A percentile compares a stretch with the other conserved stretches of the same genome.
Conservation (phyloP, 2,888 invertebrate genomes). For the Eupithecia vulgata region DNA sequence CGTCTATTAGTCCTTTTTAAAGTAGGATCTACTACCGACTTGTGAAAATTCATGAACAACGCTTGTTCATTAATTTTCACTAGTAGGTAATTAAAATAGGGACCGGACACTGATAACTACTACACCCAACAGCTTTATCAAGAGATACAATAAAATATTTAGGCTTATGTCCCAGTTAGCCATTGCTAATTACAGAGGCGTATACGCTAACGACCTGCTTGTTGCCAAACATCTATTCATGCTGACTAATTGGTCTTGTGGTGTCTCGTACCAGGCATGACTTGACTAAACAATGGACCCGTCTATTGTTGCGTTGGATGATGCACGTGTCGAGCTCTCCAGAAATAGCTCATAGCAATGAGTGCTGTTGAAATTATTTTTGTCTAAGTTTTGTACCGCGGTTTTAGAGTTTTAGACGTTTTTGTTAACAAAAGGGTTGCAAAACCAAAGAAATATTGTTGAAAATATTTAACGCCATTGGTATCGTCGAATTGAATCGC, state of each 20-base stretch:
- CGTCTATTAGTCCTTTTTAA: too few relatives aligned
- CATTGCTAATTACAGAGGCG: constrained; percentile 17
- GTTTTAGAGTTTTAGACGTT: neutral
- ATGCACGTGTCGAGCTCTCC: neutral
- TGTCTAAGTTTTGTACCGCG: neutral
- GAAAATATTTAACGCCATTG: too few relatives aligned
- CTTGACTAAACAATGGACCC: constrained; percentile 9
- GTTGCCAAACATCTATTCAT: constrained; percentile 23
- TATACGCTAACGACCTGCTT: constrained; percentile 19
- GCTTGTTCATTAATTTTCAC: neutral
- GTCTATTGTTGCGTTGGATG: neutral
- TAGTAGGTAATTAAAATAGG: too few relatives aligned
- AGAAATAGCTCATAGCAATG: neutral
- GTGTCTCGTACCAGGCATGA: constrained; percentile 7
- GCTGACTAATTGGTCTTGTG: constrained; percentile 18
- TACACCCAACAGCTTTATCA: neutral
- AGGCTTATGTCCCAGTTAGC: constrained; percentile 8
- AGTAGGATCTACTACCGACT: too few relatives aligned
- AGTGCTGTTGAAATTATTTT: neutral
- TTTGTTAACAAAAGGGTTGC: neutral
- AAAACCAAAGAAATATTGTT: too few relatives aligned
- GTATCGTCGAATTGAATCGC: too few relatives aligned
- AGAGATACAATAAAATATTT: neutral
- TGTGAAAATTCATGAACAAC: too few relatives aligned
- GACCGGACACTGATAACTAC: neutral